A percentile compares a stretch with the other conserved stretches of the same genome.
Evolutionary conservation across 2,797 vertebrate genomes (phyloP).

Genomic region (Jordanella pulchra): DNA sequence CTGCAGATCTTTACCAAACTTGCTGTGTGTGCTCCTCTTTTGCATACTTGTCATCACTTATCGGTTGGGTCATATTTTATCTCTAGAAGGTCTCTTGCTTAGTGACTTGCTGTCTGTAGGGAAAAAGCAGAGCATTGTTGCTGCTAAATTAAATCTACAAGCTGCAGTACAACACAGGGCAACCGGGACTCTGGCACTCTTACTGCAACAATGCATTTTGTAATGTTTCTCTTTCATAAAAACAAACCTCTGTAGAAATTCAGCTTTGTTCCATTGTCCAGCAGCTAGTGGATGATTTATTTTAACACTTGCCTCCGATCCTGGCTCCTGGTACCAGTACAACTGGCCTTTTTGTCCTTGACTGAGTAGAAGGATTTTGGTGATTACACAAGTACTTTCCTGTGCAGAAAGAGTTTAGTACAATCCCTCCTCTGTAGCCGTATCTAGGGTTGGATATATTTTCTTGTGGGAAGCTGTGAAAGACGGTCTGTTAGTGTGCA

Average conservation of each 20-base stretch:
- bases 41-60: slow-evolving; percentile 8
- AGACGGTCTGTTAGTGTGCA: slow-evolving; percentile 59
- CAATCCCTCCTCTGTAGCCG: slow-evolving; percentile 50
- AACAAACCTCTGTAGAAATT: slow-evolving; percentile 33
- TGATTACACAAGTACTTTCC: slow-evolving; percentile 54
- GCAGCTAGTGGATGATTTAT: slow-evolving; percentile 50
- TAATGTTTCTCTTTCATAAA: slow-evolving; percentile 20
- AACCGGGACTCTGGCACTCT: slow-evolving; percentile 23
- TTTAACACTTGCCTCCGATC: slow-evolving; percentile 56
- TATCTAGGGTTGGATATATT: slow-evolving; percentile 64
- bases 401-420: slow-evolving; percentile 18
- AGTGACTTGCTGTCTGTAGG: slow-evolving; percentile 2
- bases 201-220: slow-evolving; percentile 28
- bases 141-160: slow-evolving; percentile 33
- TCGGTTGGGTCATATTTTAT: slow-evolving; percentile 6
- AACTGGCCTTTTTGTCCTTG: slow-evolving; percentile 52
- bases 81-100: slow-evolving; percentile 13
- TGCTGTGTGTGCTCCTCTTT: slow-evolving; percentile 3
- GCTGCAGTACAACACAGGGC: slow-evolving; percentile 3
- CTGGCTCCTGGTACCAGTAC: slow-evolving; percentile 51
- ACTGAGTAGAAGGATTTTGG: slow-evolving; percentile 55
- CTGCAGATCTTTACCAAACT: slow-evolving; percentile 30
- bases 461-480: slow-evolving; percentile 56
- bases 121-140: neutral
- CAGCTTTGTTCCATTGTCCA: slow-evolving; percentile 52